Evolutionary conservation across 1,140 invertebrate genomes (phyloP).

Genomic region (Cotesia typhae): DNA sequence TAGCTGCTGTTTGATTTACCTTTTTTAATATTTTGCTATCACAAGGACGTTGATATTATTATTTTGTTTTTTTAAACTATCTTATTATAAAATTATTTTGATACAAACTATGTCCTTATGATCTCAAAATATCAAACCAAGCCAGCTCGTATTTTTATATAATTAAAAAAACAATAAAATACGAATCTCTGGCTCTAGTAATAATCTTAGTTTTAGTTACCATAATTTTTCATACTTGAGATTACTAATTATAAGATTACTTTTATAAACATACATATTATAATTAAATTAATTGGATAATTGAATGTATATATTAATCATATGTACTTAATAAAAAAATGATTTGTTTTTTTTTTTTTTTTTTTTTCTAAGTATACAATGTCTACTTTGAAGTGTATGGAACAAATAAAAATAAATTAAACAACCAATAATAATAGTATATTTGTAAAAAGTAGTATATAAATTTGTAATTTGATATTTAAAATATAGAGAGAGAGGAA

Average conservation of each 20-base stretch:
- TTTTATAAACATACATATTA: slow-evolving; percentile 13
- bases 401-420: neutral
- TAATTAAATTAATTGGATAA: slow-evolving; percentile 15
- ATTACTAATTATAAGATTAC: slow-evolving; percentile 18
- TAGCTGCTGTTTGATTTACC: neutral
- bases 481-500: too few species aligned
- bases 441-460: slow-evolving; percentile 24
- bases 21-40: too few species aligned
- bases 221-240: neutral
- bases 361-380: neutral
- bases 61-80: too few species aligned
- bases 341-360: neutral
- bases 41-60: too few species aligned
- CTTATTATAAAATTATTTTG: too few species aligned
- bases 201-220: too few species aligned
- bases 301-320: too few species aligned
- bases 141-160: too few species aligned
- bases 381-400: neutral
- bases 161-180: too few species aligned
- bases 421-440: slow-evolving; percentile 24
- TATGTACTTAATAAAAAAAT: slow-evolving; percentile 2
- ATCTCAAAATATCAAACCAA: too few species aligned
- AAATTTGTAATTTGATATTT: neutral
- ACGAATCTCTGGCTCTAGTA: too few species aligned
- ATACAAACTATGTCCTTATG: too few species aligned